Evolutionary conservation across 2,888 invertebrate species (phyloP), one percentile per base, ranked within the genome.

Genomic region (Dryocosmus kuriphilus): DNA sequence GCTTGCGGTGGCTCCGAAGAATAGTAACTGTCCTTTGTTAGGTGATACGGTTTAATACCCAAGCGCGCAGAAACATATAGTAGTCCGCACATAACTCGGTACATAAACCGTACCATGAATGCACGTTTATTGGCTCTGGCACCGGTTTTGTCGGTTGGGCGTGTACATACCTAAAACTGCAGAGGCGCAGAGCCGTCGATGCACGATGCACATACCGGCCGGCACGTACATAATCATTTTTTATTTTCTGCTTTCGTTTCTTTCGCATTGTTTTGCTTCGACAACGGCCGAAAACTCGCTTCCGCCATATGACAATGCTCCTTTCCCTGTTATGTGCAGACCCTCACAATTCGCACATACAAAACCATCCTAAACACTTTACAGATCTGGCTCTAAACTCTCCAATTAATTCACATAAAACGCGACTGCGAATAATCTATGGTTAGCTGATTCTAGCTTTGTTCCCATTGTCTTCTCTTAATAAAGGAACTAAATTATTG

Each of bases 231-330:
- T 71, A 71, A 71, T 51, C 30, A n/a, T n/a, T 71, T 71, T 71
- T 71, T 71, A 71, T 71, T 71, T 71, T 71, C 71, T 71, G 71
- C 51, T 51, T 46, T 41, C 71, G 79, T 80, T 85, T 84, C 85
- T 84, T 86, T 79, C 77, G 80, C 80, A 84, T 86, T 85, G 86
- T 86, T 83, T 83, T 73, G 78, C 63, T 65, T 76, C 76, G 85
- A 75, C 79, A 79, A 78, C 60, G 79, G 77, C 51, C 79, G 80
- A 85, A 86, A 84, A 81, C 85, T 78, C 81, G 82, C 75, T 81
- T 85, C 81, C 82, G 82, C 74, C 63, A 67, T 67, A 60, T 75
- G 77, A 73, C 71, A 73, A 61, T 77, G 73, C 77, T 67, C 4
- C 61, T 62, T 73, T 61, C 77, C 46, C 57, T 74, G 57, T 74